Percentiles rank a stretch among this genome's conserved stretches.
Conservation (phyloP, 2,888 invertebrate genomes). For the Galeruca laticollis region DNA sequence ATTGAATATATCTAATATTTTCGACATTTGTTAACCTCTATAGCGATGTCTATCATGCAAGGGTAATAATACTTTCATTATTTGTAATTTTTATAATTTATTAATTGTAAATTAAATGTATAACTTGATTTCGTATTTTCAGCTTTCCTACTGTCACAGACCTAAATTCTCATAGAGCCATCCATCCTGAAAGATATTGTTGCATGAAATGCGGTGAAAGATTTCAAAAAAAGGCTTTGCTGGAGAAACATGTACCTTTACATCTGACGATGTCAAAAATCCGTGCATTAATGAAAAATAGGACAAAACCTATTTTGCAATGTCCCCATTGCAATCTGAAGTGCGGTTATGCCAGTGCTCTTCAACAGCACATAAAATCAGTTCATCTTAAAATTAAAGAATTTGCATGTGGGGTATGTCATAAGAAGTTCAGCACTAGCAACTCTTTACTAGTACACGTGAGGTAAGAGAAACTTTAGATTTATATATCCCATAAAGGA, state of each 20-base stretch:
- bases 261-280: constrained; percentile 19
- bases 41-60: no score
- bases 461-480: constrained; percentile 22
- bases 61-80: no score
- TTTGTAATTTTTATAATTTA: no score
- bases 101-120: no score
- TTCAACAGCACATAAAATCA: constrained; percentile 16
- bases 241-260: constrained; percentile 20
- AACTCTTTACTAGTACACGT: constrained; percentile 13
- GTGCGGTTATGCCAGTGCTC: not conserved
- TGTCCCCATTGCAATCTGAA: not conserved
- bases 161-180: constrained; percentile 12
- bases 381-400: constrained; percentile 30
- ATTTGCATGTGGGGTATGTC: constrained; percentile 13
- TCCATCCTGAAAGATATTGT: constrained; percentile 22
- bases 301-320: not conserved
- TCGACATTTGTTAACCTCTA: not conserved
- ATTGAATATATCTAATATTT: no score
- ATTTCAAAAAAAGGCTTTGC: constrained; percentile 14
- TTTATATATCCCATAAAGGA: no score
- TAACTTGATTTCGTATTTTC: not conserved
- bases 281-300: not conserved
- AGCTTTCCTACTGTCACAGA: constrained; percentile 29
- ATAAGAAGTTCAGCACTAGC: constrained; percentile 23
- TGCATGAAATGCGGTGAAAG: constrained; percentile 25